Conservation (phyloP, 2,797 vertebrate species). For the Cheirogaleus major region DNA sequence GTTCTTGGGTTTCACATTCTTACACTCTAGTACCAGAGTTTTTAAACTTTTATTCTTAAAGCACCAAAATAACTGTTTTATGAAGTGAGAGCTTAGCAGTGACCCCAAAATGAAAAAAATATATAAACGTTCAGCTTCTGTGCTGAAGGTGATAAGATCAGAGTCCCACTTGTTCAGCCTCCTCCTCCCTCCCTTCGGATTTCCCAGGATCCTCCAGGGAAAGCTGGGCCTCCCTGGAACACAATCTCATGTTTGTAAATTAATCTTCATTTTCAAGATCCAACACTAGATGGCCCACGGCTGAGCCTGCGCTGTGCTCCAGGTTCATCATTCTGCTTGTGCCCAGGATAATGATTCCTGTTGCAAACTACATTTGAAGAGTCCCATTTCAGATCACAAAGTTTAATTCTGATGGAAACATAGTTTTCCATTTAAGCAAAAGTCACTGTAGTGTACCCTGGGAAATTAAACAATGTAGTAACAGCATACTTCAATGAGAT, state of each 20-base stretch:
- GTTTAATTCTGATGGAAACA: slow-evolving; percentile 31
- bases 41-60: neutral
- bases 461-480: slow-evolving; percentile 28
- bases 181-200: neutral
- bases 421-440: neutral
- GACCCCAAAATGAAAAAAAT: neutral
- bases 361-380: neutral
- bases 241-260: neutral
- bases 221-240: neutral
- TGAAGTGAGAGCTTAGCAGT: neutral
- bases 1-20: neutral
- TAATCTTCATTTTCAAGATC: slow-evolving; percentile 23
- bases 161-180: neutral
- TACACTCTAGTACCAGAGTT: neutral
- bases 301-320: neutral
- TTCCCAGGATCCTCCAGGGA: neutral
- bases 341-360: neutral
- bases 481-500: neutral
- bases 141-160: neutral
- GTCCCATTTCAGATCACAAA: neutral
- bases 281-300: slow-evolving; percentile 40
- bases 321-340: neutral
- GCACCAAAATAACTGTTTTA: neutral
- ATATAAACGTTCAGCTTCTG: neutral
- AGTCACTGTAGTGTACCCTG: neutral